Conservation (phyloP, 2,113 vertebrate genomes). For the Sciurus niger region DNA sequence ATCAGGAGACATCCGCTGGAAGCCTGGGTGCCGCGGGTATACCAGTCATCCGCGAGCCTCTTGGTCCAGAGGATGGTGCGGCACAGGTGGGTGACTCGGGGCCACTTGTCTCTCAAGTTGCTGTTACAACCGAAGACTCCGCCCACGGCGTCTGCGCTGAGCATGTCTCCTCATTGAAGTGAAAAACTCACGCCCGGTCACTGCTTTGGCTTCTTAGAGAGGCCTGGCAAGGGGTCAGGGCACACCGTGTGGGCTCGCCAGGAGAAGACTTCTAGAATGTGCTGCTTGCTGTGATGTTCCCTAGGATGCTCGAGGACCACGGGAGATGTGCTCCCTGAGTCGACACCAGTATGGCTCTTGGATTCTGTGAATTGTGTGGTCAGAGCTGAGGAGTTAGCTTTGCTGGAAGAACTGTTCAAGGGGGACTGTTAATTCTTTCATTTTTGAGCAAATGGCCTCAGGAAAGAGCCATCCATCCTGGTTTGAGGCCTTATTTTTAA, state of each 20-base stretch:
- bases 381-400: not conserved
- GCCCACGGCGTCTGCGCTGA: not conserved
- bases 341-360: not conserved
- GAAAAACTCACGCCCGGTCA: not conserved
- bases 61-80: slow-evolving; percentile 89
- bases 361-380: not conserved
- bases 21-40: slow-evolving; percentile 87
- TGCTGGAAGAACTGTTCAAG: not conserved
- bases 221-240: not conserved
- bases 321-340: not conserved
- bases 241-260: not conserved
- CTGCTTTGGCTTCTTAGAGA: not conserved
- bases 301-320: not conserved
- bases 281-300: not conserved
- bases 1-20: slow-evolving; percentile 91
- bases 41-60: slow-evolving; percentile 89
- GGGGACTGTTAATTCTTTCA: not conserved
- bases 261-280: not conserved
- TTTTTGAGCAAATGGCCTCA: not conserved
- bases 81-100: slow-evolving; percentile 90
- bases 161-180: not conserved
- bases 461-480: not conserved
- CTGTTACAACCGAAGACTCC: not conserved
- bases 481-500: not conserved
- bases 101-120: not conserved